Percentiles rank a stretch among this genome's conserved stretches.
Conservation (phyloP, 2,797 vertebrate genomes). For the Helarctos malayanus region DNA sequence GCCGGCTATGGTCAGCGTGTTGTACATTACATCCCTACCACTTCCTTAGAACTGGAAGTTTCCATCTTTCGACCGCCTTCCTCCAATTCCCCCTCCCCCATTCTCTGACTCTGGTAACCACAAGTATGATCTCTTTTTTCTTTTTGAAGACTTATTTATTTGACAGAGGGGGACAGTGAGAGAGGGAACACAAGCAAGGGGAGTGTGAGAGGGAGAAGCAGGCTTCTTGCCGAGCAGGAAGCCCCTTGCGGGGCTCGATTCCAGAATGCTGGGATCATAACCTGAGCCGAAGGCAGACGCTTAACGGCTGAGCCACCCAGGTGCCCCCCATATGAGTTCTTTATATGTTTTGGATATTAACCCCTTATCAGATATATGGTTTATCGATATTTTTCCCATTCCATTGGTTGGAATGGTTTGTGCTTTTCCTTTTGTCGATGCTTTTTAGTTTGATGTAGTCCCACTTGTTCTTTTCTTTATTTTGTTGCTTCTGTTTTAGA, state of each 20-base stretch:
- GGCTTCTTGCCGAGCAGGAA: too few relatives aligned
- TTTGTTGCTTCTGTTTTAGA: background rate
- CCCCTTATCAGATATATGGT: background rate
- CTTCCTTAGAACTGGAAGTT: background rate
- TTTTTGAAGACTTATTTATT: too few relatives aligned
- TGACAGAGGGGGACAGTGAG: too few relatives aligned
- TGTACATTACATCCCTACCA: rapidly evolving
- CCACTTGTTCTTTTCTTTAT: background rate
- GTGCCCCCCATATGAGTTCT: background rate
- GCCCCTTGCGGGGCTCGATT: too few relatives aligned
- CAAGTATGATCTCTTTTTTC: background rate
- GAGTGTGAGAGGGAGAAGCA: too few relatives aligned
- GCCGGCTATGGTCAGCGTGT: rapidly evolving
- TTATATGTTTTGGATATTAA: background rate
- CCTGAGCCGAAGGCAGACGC: too few relatives aligned
- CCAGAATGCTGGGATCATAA: too few relatives aligned
- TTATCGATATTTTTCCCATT: background rate
- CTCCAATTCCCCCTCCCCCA: background rate
- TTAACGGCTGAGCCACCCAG: background rate
- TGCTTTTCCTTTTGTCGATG: background rate
- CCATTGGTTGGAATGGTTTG: background rate
- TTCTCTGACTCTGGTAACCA: background rate
- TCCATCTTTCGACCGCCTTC: background rate
- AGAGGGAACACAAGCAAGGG: too few relatives aligned
- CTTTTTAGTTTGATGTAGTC: background rate